A percentile compares a stretch with the other conserved stretches of the same genome.
These are phyloP conservation scores for Bergia sp. DNA, from an alignment of 92 coral and sea anemone species.

Conservation along the genomic window DNA sequence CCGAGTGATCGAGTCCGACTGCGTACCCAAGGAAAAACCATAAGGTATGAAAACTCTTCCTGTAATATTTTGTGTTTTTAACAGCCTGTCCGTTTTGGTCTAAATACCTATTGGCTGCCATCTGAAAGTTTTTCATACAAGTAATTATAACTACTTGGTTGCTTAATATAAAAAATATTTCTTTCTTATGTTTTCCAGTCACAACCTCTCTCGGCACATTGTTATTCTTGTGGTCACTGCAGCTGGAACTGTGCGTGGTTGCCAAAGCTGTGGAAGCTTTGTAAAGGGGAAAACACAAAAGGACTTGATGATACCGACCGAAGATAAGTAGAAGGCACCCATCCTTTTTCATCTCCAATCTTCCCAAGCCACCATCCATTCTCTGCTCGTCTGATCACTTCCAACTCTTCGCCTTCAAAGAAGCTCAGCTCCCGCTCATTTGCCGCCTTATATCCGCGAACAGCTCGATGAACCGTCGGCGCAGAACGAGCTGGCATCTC, in stretches of 20 bases:
- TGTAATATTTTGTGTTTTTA: too few relatives aligned
- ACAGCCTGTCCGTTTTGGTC: not conserved
- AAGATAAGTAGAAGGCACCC: conserved; percentile 42
- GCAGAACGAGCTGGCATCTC: not conserved
- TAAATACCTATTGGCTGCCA: not conserved
- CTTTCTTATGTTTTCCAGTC: not conserved
- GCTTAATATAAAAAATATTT: too few relatives aligned
- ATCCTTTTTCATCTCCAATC: conserved; percentile 12
- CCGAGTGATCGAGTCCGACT: too few relatives aligned
- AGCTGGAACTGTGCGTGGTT: not conserved
- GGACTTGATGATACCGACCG: not conserved
- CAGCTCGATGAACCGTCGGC: not conserved
- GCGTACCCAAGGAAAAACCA: too few relatives aligned
- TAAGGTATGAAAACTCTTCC: too few relatives aligned
- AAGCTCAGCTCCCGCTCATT: conserved; percentile 21
- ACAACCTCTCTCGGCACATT: not conserved
- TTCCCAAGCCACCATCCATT: conserved; percentile 41
- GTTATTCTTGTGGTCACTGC: not conserved
- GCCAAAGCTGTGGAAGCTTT: not conserved
- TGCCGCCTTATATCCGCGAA: conserved; percentile 23
- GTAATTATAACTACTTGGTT: too few relatives aligned
- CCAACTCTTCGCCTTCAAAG: conserved; percentile 10
- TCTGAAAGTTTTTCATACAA: too few relatives aligned
- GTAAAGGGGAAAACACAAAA: not conserved
- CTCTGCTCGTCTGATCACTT: conserved; percentile 17